Evolutionary conservation across 2,888 invertebrate species (phyloP).

Genomic region (Nemoura dubitans): DNA sequence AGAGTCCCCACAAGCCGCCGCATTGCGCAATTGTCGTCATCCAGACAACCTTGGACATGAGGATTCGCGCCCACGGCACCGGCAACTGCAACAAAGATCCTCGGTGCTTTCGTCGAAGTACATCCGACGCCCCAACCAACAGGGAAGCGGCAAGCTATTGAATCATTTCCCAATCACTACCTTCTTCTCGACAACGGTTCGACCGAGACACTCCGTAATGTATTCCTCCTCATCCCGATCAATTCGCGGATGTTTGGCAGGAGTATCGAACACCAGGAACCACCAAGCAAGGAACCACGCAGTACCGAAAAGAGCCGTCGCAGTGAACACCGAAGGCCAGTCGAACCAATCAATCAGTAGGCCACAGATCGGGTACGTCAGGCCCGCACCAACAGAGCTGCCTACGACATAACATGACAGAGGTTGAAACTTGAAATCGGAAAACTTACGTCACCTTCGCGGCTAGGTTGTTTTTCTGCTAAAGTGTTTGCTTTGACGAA

Average conservation of each 20-base stretch:
- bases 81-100: conserved; percentile 57
- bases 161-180: conserved; percentile 55
- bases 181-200: conserved; percentile 58
- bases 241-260: conserved; percentile 73
- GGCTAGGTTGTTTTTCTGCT: no score
- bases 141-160: not conserved
- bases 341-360: conserved; percentile 70
- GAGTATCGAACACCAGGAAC: conserved; percentile 70
- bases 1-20: conserved; percentile 75
- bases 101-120: no score
- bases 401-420: conserved; percentile 59
- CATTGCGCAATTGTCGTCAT: conserved; percentile 71
- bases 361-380: conserved; percentile 77
- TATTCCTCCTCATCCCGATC: conserved; percentile 66
- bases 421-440: no score
- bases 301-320: conserved; percentile 68
- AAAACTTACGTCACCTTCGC: no score
- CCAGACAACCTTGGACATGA: conserved; percentile 71
- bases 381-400: conserved; percentile 72
- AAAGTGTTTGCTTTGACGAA: not conserved
- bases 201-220: conserved; percentile 66
- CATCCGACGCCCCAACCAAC: no score
- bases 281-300: conserved; percentile 75
- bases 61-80: conserved; percentile 71
- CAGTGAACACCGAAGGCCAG: conserved; percentile 78